A percentile compares a stretch with the other conserved stretches of the same genome.
These are phyloP conservation scores for Epinephelus cyanopodus DNA, from an alignment of 2,113 vertebrate species.

Conservation along the genomic window DNA sequence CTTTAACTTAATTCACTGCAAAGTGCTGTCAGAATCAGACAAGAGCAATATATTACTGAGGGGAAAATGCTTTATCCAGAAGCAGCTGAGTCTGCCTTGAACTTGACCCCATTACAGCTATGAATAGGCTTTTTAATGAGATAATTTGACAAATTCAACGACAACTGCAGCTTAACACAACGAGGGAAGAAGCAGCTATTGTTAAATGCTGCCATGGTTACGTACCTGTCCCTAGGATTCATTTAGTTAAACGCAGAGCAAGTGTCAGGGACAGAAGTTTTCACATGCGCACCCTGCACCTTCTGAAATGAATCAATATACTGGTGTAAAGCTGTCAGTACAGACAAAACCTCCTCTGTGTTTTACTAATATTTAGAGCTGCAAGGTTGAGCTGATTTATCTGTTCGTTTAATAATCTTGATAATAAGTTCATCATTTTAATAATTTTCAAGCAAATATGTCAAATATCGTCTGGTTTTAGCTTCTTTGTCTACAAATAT, in stretches of 20 bases:
- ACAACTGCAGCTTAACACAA: constrained; percentile 13
- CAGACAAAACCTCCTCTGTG: background rate
- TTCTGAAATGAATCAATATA: background rate
- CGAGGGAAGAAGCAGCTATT: background rate
- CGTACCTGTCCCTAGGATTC: background rate
- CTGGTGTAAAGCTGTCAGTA: background rate
- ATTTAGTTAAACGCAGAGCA: background rate
- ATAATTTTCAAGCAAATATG: background rate
- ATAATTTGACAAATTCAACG: constrained; percentile 34
- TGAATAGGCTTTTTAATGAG: constrained; percentile 47
- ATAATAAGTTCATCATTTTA: background rate
- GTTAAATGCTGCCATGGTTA: constrained; percentile 20
- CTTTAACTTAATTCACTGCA: constrained; percentile 55
- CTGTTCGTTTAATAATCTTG: background rate
- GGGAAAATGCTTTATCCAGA: constrained; percentile 61
- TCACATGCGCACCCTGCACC: background rate
- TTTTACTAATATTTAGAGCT: background rate
- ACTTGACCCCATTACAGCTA: constrained; percentile 38
- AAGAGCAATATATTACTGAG: constrained; percentile 80
- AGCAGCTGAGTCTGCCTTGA: constrained; percentile 38
- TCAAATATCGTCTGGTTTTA: background rate
- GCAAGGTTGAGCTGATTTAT: background rate
- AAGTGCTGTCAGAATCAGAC: constrained; percentile 65
- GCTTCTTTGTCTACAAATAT: background rate
- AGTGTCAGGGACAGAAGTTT: background rate